phyloP scores from a whole-genome alignment of 2,797 vertebrate species.

The Coracias cyanogaster region DNA sequence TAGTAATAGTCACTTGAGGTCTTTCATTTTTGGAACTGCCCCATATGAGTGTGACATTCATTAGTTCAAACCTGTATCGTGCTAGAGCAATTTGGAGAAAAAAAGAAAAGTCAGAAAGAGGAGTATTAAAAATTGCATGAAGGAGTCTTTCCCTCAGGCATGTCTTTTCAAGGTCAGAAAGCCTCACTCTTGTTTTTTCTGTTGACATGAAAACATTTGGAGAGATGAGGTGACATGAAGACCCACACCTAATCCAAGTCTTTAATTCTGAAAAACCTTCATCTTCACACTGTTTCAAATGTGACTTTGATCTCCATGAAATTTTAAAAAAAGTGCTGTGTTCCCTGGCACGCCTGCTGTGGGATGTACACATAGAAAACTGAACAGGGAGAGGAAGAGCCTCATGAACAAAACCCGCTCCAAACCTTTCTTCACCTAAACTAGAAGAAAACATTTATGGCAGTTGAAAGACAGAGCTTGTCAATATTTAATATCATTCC shows the following conservation, averaged over 20 bases:
- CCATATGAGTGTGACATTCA: slow-evolving; percentile 60
- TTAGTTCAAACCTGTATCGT: slow-evolving; percentile 31
- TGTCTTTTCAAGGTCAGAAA: slow-evolving; percentile 68
- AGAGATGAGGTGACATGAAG: neutral
- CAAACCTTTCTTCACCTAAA: neutral
- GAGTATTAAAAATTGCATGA: slow-evolving; percentile 60
- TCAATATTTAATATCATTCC: neutral
- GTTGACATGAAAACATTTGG: slow-evolving; percentile 45
- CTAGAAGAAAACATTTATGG: neutral
- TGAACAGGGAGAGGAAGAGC: neutral
- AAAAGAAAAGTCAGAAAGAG: slow-evolving; percentile 23
- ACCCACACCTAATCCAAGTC: neutral
- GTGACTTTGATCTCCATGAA: neutral
- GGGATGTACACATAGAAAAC: neutral
- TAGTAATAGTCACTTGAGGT: slow-evolving; percentile 56
- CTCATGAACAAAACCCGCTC: neutral
- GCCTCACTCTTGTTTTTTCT: slow-evolving; percentile 33
- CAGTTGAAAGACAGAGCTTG: neutral
- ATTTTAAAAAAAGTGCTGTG: neutral
- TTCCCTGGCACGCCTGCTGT: neutral
- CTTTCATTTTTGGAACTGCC: slow-evolving; percentile 70
- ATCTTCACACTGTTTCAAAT: slow-evolving; percentile 10
- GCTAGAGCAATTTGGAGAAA: neutral
- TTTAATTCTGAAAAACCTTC: slow-evolving; percentile 22
- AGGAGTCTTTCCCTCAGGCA: slow-evolving; percentile 51